Base-by-base conservation (phyloP, 2,797 vertebrate species). In the Enteromius radiatus region DNA sequence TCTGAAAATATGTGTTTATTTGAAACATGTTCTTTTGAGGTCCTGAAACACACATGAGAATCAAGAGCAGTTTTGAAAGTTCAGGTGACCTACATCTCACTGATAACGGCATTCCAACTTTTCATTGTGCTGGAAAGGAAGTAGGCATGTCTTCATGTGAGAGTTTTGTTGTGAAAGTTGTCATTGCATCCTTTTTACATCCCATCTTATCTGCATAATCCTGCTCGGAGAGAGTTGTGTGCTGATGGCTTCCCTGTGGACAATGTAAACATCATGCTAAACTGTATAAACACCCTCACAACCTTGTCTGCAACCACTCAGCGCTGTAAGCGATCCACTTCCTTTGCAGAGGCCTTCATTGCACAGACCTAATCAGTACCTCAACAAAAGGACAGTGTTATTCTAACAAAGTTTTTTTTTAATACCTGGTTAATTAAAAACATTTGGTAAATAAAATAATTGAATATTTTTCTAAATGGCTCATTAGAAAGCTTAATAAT, bases 1-100 rank as follows among this genome's bases (percentile, higher is more conserved):
- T 89, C 91, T 86, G 86, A 91, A 93, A 94, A 93, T 92, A 93
- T 92, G 90, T 92, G 91, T 94, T 94, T 93, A 94, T 94, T 91
- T 86, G 90, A 93, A 93, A 92, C 91, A 91, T 84, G 89, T 92
- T 93, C 61, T 26, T 90, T 78, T 85, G 88, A 90, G 91, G 89
- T 88, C 85, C 86, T 63, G 81, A 80, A 79, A 69, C 17, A 7
- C 26, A 64, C 74, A 86, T 78, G 71, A 21, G 23, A 76, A 71
- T 63, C 85, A 68, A 67, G 63, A 81, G 85, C 41, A 63, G 80
- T 63, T 43, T 84, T 70, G 59, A 73, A 86, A 78, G 84, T 12
- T 52, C 80, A 67, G 33, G 49, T 45, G 47, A 41, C 80, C 77
- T 23, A 43, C 11, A 17, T 67, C 77, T 80, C 59, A 23, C 54